phyloP scores from a whole-genome alignment of 2,113 vertebrate species.

The Platichthys flesus region DNA sequence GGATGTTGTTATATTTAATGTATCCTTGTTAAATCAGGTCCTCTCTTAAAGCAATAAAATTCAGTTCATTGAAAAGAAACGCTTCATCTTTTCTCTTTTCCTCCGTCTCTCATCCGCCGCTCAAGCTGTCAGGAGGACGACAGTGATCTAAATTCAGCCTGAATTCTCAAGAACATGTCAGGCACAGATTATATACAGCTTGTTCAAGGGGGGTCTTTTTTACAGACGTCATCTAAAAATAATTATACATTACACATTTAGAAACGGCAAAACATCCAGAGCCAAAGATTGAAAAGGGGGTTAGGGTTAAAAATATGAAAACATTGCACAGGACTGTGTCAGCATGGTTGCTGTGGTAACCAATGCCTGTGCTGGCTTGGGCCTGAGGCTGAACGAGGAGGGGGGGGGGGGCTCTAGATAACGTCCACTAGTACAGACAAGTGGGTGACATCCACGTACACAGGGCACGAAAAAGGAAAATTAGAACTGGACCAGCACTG shows the following conservation, averaged over 20 bases:
- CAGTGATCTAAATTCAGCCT: slow-evolving; percentile 8
- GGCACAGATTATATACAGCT: no score
- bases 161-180: no score
- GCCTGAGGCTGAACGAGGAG: slow-evolving; percentile 46
- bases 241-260: not conserved
- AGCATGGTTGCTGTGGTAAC: slow-evolving; percentile 57
- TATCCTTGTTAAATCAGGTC: not conserved
- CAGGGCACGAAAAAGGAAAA: not conserved
- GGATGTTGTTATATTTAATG: slow-evolving; percentile 2
- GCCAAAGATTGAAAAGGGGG: slow-evolving; percentile 5
- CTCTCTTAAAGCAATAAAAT: not conserved
- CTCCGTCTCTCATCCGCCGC: not conserved
- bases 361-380: slow-evolving; percentile 19
- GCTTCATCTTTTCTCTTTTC: not conserved
- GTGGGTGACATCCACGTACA: not conserved
- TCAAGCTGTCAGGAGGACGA: no score
- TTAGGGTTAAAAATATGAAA: not conserved
- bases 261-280: slow-evolving; percentile 4
- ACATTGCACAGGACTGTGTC: slow-evolving; percentile 32
- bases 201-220: not conserved
- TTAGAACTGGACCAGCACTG: not conserved
- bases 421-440: slow-evolving; percentile 25
- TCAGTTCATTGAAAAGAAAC: not conserved
- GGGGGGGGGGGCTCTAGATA: slow-evolving; percentile 33
- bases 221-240: not conserved